These are phyloP conservation scores for Sphaerolaimus hirsutus DNA, from an alignment of 2,888 invertebrate genomes.

Conservation along the genomic window DNA sequence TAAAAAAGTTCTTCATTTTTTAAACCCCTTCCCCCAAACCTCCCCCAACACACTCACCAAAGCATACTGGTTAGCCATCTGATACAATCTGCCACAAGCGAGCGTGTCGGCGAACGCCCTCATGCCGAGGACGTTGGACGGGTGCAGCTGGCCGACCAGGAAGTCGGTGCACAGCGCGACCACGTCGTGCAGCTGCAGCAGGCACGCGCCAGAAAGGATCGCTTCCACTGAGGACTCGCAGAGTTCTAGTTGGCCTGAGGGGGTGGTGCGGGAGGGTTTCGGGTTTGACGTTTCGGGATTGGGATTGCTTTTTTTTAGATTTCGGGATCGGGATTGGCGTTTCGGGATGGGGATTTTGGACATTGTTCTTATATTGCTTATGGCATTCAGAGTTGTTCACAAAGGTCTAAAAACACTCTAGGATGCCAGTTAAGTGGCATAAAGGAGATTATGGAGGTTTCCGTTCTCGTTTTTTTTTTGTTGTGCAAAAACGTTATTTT, in stretches of 20 bases:
- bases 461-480: too few species aligned
- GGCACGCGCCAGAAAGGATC: conserved; percentile 55
- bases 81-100: conserved; percentile 53
- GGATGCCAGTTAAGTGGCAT: too few species aligned
- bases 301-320: too few species aligned
- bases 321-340: too few species aligned
- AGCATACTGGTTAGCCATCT: conserved; percentile 57
- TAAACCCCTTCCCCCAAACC: too few species aligned
- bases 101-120: conserved; percentile 65
- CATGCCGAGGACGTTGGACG: conserved; percentile 78
- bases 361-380: too few species aligned
- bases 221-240: conserved; percentile 64
- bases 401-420: too few species aligned
- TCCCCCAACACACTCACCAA: conserved; percentile 48
- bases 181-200: conserved; percentile 56
- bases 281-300: neutral
- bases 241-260: neutral
- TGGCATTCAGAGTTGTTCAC: too few species aligned
- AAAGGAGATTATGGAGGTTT: too few species aligned
- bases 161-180: conserved; percentile 69
- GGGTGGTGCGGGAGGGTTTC: neutral
- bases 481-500: too few species aligned
- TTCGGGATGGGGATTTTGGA: too few species aligned
- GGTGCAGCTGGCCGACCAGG: conserved; percentile 63
- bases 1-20: too few species aligned